Conservation (phyloP, 2,797 vertebrate genomes). For the Ispidina lecontei region DNA sequence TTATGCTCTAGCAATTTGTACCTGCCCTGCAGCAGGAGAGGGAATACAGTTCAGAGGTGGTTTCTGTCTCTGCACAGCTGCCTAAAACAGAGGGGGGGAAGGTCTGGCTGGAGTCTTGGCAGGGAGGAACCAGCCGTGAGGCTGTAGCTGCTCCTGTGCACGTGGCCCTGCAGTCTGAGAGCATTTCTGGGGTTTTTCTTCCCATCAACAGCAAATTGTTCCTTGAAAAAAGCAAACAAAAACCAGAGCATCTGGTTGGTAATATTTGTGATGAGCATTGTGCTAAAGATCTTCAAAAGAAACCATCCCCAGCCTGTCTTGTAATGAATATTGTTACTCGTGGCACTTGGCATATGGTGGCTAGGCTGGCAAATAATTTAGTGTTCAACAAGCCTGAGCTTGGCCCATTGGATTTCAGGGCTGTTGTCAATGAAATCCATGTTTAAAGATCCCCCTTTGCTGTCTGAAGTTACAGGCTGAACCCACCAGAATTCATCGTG, state of each 20-base stretch:
- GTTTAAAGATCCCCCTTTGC: not conserved
- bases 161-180: not conserved
- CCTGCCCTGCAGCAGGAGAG: not conserved
- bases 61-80: not conserved
- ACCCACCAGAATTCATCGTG: not conserved
- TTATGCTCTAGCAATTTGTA: not conserved
- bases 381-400: conserved; percentile 20
- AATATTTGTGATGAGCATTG: not conserved
- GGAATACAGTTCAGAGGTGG: not conserved
- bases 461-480: not conserved
- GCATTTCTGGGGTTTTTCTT: not conserved
- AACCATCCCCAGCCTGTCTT: not conserved
- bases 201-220: not conserved
- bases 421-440: not conserved
- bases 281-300: conserved; percentile 28
- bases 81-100: not conserved
- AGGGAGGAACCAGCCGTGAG: not conserved
- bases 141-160: not conserved
- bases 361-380: conserved; percentile 12
- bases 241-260: conserved; percentile 21
- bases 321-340: not conserved
- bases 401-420: not conserved
- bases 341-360: conserved; percentile 6
- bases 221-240: not conserved
- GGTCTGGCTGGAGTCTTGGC: not conserved